Conservation (phyloP, 1,140 invertebrate species). For the Wiebesia pumilae region DNA sequence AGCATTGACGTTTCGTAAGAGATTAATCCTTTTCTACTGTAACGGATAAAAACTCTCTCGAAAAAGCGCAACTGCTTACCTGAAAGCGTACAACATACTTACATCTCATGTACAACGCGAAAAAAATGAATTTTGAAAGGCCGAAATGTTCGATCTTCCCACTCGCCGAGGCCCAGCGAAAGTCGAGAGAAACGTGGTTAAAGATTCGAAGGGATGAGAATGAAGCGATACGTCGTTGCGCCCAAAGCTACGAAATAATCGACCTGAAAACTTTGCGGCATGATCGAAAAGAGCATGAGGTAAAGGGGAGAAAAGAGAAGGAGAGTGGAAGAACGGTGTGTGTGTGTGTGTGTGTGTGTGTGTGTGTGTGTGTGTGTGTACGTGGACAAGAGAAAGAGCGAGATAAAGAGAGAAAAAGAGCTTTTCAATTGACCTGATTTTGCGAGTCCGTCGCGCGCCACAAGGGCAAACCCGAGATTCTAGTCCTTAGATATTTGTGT, state of each 20-base stretch:
- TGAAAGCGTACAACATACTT: background rate
- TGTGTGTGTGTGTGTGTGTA: background rate
- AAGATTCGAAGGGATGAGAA: conserved; percentile 5
- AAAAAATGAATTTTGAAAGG: background rate
- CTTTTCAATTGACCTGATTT: conserved; percentile 53
- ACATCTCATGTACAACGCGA: background rate
- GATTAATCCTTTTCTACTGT: too few species aligned
- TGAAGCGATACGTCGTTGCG: background rate
- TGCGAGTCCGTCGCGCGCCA: conserved; percentile 3
- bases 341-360: background rate
- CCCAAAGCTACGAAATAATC: conserved; percentile 52
- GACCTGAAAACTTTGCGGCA: conserved; percentile 50
- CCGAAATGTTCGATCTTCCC: background rate
- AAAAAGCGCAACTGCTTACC: background rate
- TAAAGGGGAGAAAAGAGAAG: background rate
- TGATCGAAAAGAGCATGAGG: conserved; percentile 50
- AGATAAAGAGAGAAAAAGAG: background rate
- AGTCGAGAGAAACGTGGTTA: conserved; percentile 22
- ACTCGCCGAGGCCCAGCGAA: background rate
- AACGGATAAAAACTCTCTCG: background rate
- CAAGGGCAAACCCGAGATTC: conserved; percentile 51
- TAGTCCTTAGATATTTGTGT: conserved; percentile 37
- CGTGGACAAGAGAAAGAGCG: background rate
- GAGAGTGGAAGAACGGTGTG: conserved; percentile 21
- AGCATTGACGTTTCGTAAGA: background rate